phyloP scores from a whole-genome alignment of 2,888 invertebrate genomes.

The Volucella zonaria region DNA sequence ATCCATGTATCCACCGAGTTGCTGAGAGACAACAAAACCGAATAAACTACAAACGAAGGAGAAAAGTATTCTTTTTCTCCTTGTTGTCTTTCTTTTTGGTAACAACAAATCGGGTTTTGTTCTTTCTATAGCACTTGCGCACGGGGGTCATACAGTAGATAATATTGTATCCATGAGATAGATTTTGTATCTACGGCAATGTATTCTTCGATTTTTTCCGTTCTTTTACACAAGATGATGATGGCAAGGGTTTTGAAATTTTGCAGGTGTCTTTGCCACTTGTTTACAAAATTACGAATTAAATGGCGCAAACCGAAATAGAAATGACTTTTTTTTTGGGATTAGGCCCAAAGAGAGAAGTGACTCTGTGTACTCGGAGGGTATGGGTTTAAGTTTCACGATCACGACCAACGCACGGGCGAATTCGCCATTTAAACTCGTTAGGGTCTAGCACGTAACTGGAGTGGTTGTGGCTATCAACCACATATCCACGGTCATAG shows the following conservation, averaged over 20 bases:
- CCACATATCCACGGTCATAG: constrained; percentile 37
- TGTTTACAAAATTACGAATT: constrained; percentile 42
- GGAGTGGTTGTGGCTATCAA: constrained; percentile 54
- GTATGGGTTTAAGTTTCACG: background rate
- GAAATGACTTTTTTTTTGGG: background rate
- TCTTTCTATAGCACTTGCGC: constrained; percentile 57
- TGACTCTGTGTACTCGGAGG: background rate
- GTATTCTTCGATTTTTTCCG: constrained; percentile 62
- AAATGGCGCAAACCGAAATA: constrained; percentile 19
- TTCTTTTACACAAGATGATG: constrained; percentile 24
- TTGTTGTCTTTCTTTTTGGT: constrained; percentile 10
- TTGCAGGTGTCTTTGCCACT: constrained; percentile 30
- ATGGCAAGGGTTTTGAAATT: background rate
- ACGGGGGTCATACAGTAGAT: constrained; percentile 33
- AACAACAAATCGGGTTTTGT: constrained; percentile 42
- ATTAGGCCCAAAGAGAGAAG: background rate
- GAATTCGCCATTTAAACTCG: constrained; percentile 73
- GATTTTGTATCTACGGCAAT: constrained; percentile 64
- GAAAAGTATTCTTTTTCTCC: constrained; percentile 6
- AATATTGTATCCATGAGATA: constrained; percentile 32
- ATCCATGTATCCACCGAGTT: constrained; percentile 11
- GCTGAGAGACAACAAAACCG: constrained; percentile 45
- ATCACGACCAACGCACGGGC: constrained; percentile 46
- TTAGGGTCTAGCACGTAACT: constrained; percentile 73
- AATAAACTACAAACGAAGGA: constrained; percentile 28